A percentile compares a stretch with the other conserved stretches of the same genome.
Conservation (phyloP, 2,113 vertebrate species). For the Perca fluviatilis region DNA sequence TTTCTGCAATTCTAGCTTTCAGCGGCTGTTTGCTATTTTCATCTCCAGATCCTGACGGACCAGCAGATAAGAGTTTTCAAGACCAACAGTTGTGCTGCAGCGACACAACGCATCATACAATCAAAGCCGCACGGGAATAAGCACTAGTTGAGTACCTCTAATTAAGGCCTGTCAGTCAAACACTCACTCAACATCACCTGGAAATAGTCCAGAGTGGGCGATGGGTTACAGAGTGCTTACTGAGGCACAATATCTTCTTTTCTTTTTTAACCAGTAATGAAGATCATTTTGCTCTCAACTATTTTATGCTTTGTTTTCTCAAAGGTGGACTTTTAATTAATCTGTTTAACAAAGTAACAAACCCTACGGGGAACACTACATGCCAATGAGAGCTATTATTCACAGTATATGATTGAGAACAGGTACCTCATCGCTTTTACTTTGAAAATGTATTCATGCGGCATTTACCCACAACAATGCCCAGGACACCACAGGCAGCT, state of each 20-base stretch:
- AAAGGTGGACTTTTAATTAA: neutral
- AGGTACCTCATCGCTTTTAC: constrained; percentile 50
- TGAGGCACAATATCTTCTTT: neutral
- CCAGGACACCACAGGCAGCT: constrained; percentile 50
- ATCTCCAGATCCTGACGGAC: neutral
- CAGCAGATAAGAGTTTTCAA: constrained; percentile 10
- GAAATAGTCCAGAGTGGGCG: constrained; percentile 78
- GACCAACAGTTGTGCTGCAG: neutral
- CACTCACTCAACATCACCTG: constrained; percentile 62
- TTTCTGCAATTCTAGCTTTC: constrained; percentile 37
- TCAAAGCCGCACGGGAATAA: constrained; percentile 28
- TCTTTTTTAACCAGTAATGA: constrained; percentile 14
- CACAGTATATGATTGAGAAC: constrained; percentile 30
- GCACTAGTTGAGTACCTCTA: constrained; percentile 55
- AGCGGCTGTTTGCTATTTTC: constrained; percentile 12
- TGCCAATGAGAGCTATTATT: constrained; percentile 17
- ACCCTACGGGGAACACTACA: neutral
- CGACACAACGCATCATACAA: neutral
- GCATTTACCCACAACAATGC: constrained; percentile 63
- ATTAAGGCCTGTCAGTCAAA: constrained; percentile 75
- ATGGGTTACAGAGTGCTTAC: constrained; percentile 24
- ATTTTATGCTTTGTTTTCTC: neutral
- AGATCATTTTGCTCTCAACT: constrained; percentile 3
- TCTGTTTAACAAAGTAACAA: neutral
- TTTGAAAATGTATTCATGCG: constrained; percentile 62